These are phyloP conservation scores for Ornithoptera priamus DNA, from an alignment of 2,888 invertebrate genomes.

Conservation along the genomic window DNA sequence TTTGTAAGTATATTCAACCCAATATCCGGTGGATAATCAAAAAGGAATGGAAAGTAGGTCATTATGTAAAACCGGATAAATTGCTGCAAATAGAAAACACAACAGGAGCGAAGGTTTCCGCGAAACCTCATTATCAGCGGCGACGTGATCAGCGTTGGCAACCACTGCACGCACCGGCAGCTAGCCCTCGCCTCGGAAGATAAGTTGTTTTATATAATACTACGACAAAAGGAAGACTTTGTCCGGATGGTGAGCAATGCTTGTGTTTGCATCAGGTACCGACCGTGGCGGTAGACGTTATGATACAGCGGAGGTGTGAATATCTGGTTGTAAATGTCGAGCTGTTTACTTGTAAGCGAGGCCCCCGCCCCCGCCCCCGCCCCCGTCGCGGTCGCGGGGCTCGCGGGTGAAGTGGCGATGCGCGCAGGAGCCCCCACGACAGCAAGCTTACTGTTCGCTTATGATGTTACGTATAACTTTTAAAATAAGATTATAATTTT, in stretches of 20 bases:
- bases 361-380: not conserved
- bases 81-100: slow-evolving; percentile 28
- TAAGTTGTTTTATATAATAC: too few species aligned
- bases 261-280: too few species aligned
- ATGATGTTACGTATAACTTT: too few species aligned
- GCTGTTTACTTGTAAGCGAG: not conserved
- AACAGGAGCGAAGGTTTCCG: slow-evolving; percentile 34
- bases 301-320: not conserved
- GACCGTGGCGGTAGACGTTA: too few species aligned
- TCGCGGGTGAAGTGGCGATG: slow-evolving; percentile 4
- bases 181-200: too few species aligned
- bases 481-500: too few species aligned
- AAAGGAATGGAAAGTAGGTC: slow-evolving; percentile 27
- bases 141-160: slow-evolving; percentile 48
- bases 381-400: not conserved
- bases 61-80: slow-evolving; percentile 26
- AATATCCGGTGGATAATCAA: slow-evolving; percentile 22
- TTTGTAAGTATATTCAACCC: slow-evolving; percentile 8
- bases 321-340: not conserved
- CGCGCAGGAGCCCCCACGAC: not conserved
- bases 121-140: slow-evolving; percentile 40
- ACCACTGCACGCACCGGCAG: slow-evolving; percentile 14
- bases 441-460: not conserved
- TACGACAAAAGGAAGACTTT: too few species aligned
- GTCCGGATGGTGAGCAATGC: too few species aligned